Evolutionary conservation across 2,888 invertebrate species (phyloP).

Genomic region (Agrotis exclamationis): DNA sequence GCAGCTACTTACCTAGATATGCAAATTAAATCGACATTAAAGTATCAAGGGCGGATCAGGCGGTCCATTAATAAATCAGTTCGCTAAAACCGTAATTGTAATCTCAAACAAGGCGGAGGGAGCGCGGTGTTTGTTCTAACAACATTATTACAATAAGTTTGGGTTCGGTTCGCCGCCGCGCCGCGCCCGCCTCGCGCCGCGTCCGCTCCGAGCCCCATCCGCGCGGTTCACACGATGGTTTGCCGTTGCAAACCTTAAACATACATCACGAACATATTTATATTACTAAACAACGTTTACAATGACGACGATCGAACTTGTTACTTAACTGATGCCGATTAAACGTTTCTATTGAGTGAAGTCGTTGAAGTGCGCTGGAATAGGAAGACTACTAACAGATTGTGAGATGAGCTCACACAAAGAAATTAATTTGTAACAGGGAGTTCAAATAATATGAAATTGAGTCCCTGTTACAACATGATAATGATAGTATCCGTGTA

Average conservation of each 20-base stretch:
- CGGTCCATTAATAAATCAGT: conserved; percentile 91
- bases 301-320: conserved; percentile 1
- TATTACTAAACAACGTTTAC: conserved; percentile 30
- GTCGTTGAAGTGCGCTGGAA: conserved; percentile 35
- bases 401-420: conserved; percentile 21
- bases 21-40: conserved; percentile 90
- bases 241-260: conserved; percentile 56
- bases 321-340: conserved; percentile 38
- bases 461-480: conserved; percentile 7
- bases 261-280: conserved; percentile 37
- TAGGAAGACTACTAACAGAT: conserved; percentile 41
- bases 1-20: conserved; percentile 69
- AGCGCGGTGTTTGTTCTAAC: conserved; percentile 89
- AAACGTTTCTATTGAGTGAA: conserved; percentile 44
- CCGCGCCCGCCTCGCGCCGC: conserved; percentile 57
- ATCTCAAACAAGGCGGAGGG: conserved; percentile 90
- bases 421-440: conserved; percentile 10
- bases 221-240: conserved; percentile 76
- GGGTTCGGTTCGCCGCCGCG: conserved; percentile 82
- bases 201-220: conserved; percentile 67
- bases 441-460: conserved; percentile 3
- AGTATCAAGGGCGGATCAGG: conserved; percentile 90
- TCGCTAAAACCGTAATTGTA: conserved; percentile 91
- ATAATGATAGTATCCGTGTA: too few relatives aligned
- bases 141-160: conserved; percentile 91